Evolutionary conservation across 2,113 vertebrate species (phyloP).

Genomic region (Hippocampus abdominalis): DNA sequence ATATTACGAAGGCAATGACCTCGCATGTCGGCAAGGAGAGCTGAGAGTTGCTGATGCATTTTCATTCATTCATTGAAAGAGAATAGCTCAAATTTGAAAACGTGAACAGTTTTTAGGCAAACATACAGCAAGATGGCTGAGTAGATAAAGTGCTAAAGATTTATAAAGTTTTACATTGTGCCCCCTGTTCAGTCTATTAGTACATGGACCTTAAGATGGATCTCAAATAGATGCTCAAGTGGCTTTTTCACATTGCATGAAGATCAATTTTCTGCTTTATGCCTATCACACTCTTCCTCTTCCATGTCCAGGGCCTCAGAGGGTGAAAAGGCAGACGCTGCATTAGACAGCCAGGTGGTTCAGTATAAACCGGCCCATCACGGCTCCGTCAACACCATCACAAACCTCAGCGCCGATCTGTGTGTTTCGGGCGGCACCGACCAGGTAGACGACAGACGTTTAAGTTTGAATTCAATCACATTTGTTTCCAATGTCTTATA

Average conservation of each 20-base stretch:
- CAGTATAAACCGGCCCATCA: constrained; percentile 78
- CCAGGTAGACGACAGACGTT: constrained; percentile 70
- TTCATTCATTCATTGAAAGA: neutral
- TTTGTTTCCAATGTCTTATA: neutral
- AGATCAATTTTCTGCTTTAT: neutral
- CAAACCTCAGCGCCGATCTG: constrained; percentile 79
- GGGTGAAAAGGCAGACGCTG: constrained; percentile 54
- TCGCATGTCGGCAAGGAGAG: too few relatives aligned
- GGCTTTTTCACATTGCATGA: neutral
- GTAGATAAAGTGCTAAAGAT: too few relatives aligned
- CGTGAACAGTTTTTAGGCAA: too few relatives aligned
- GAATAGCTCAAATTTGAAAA: too few relatives aligned
- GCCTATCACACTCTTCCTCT: neutral
- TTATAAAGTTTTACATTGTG: too few relatives aligned
- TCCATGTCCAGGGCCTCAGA: constrained; percentile 66
- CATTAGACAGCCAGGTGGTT: constrained; percentile 37
- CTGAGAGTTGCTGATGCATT: too few relatives aligned
- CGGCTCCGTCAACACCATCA: constrained; percentile 77
- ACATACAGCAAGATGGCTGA: too few relatives aligned
- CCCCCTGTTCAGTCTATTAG: too few relatives aligned
- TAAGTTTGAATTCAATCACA: neutral
- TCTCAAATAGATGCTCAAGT: too few relatives aligned
- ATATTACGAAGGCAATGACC: too few relatives aligned
- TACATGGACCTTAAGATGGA: too few relatives aligned
- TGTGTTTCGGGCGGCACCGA: constrained; percentile 89